These are phyloP conservation scores for Cyanoramphus novaezelandiae DNA, from an alignment of 2,113 vertebrate species.

Conservation along the genomic window DNA sequence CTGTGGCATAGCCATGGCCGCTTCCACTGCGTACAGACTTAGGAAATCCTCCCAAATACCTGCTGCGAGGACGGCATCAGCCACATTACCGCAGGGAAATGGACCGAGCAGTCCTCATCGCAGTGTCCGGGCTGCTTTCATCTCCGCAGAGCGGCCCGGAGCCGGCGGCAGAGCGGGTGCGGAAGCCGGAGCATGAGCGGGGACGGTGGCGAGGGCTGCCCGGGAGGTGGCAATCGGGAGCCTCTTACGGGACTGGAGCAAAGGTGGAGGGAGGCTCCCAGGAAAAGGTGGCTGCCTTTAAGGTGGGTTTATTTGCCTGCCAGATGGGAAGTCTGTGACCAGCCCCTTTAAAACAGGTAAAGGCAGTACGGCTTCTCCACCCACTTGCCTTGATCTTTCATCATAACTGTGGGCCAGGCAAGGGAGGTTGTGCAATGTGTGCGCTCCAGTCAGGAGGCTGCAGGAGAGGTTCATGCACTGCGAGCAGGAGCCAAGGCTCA, in stretches of 20 bases:
- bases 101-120: neutral
- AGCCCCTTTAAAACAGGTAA: constrained; percentile 68
- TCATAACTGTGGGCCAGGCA: constrained; percentile 55
- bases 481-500: neutral
- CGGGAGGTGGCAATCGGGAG: constrained; percentile 55
- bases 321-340: constrained; percentile 68
- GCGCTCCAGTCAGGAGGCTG: constrained; percentile 29
- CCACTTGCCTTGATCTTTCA: constrained; percentile 65
- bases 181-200: neutral
- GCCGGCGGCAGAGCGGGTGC: neutral
- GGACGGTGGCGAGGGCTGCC: neutral
- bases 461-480: constrained; percentile 14
- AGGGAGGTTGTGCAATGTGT: constrained; percentile 52
- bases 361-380: constrained; percentile 64
- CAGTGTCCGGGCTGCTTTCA: neutral
- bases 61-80: neutral
- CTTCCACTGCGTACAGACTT: accelerated
- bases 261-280: constrained; percentile 64
- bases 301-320: constrained; percentile 71
- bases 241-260: constrained; percentile 24
- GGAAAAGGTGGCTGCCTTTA: constrained; percentile 58
- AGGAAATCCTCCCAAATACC: neutral
- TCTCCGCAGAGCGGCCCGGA: neutral
- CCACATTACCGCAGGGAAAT: accelerated
- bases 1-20: accelerated